phyloP scores from a whole-genome alignment of 2,113 vertebrate genomes.

The Edolisoma coerulescens region DNA sequence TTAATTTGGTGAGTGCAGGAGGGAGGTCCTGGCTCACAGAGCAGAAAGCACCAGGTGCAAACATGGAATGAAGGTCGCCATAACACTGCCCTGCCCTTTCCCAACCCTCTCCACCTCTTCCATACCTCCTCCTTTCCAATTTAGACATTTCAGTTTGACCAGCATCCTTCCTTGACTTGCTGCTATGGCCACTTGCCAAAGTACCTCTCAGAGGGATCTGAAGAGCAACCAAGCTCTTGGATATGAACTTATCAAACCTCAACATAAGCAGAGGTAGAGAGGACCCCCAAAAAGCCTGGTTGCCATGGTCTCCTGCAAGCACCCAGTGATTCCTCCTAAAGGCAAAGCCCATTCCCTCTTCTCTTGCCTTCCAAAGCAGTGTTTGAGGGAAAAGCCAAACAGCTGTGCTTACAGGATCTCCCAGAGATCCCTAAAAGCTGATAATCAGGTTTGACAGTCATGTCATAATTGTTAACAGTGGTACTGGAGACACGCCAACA shows the following conservation, averaged over 20 bases:
- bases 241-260: neutral
- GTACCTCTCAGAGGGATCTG: fast-evolving
- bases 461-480: conserved; percentile 52
- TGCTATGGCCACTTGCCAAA: neutral
- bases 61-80: neutral
- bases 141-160: neutral
- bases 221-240: neutral
- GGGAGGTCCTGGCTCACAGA: neutral
- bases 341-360: neutral
- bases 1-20: neutral
- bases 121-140: neutral
- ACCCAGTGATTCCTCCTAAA: neutral
- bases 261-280: neutral
- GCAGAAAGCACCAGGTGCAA: neutral
- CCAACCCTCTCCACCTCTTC: neutral
- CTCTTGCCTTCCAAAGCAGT: neutral
- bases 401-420: conserved; percentile 11
- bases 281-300: neutral
- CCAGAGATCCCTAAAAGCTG: conserved; percentile 32
- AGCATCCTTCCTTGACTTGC: neutral
- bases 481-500: conserved; percentile 1
- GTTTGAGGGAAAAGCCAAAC: neutral
- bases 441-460: conserved; percentile 57
- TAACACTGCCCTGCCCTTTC: neutral
- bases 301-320: neutral